Base-by-base conservation (phyloP, 1,140 invertebrate species). In the Coptotermes formosanus region DNA sequence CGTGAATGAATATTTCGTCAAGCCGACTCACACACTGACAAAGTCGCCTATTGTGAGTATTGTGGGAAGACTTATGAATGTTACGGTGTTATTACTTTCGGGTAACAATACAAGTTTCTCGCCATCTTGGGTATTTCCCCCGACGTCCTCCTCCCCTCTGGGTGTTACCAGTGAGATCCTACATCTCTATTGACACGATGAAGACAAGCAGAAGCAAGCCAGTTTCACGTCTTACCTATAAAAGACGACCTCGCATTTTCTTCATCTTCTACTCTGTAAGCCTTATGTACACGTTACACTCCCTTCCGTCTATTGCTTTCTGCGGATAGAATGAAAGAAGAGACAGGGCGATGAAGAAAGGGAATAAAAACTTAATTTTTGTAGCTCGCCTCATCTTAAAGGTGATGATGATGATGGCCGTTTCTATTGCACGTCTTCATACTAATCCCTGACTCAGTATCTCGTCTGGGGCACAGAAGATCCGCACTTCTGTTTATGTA, bases 271-370 rank as follows among this genome's bases (percentile, higher is more conserved):
- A 8, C 64, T 30, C 25, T 30, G 8, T 75, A 30, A 75, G 64
- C 25, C n/a, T 75, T 30, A 75, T 75, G n/a, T 30, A 75, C 64
- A n/a, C 64, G n/a, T 75, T 6, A 2, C 4, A 75, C 55, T 59
- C 64, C 64, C 64, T 75, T 75, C 64, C 16, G 64, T 75, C 64
- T 75, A 75, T 64, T 64, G 59, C 59, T 64, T 64, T 64, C 64
- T 75, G 64, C 64, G 64, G 64, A 75, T 75, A 64, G 14, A 64
- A 64, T 75, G 64, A 75, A 75, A 6, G 25, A 75, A 75, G 25
- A 75, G 25, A 75, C 64, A 75, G 7, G n/a, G 7, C 14, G n/a
- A 75, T 25, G n/a, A 75, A 55, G 52, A 48, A 16, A 48, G 14
- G 45, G 45, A 16, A 48, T 48, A 48, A 64, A 64, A 64, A 30